Base-by-base conservation (phyloP, 2,888 invertebrate species). In the Taphrorychus bicolor region DNA sequence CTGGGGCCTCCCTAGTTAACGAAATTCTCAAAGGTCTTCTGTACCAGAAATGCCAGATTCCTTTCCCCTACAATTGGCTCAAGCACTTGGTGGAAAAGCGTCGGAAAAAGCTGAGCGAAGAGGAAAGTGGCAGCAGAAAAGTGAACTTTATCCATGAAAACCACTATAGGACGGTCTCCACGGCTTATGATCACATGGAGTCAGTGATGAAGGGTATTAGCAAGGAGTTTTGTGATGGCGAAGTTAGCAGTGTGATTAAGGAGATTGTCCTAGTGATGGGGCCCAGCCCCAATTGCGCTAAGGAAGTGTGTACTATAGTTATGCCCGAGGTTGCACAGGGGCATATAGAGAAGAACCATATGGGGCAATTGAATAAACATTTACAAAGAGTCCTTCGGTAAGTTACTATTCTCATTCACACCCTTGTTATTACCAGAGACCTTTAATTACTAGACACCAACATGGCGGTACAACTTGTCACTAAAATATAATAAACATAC, bases 11-110 rank as follows among this genome's bases (percentile, higher is more conserved):
- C 70, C 79, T 87, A 52, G 80, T 88, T 53, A 85, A 84, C 19
- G 87, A 87, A 80, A 75, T 88, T 68, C 80, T 87, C 48, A 87
- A 87, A 77, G 85, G 85, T 72, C 79, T 87, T 48, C 80, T 84
- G 0, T 87, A 86, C 80, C 87, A 87, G 77, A 85, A 86, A 76
- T 79, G 85, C 42, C 87, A 81, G 75, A 79, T 81, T 59, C 81
- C 81, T 7, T 81, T 79, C 67, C 76, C 80, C 3, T 80, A 78
- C 61, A 73, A 56, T 65, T 78, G 77, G 76, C 63, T 81, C 40
- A 77, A 78, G 71, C 73, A 63, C 16, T 71, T 77, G n/a, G 71
- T 80, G 5, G 74, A 73, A 51, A 77, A 77, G 58, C 78, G 76
- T 70, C 70, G 78, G 57, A 69, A 71, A 48, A 56, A 52, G 11